Percentiles rank a stretch among this genome's conserved stretches.
Conservation (phyloP, 2,888 invertebrate species). For the Fragum fragum region DNA sequence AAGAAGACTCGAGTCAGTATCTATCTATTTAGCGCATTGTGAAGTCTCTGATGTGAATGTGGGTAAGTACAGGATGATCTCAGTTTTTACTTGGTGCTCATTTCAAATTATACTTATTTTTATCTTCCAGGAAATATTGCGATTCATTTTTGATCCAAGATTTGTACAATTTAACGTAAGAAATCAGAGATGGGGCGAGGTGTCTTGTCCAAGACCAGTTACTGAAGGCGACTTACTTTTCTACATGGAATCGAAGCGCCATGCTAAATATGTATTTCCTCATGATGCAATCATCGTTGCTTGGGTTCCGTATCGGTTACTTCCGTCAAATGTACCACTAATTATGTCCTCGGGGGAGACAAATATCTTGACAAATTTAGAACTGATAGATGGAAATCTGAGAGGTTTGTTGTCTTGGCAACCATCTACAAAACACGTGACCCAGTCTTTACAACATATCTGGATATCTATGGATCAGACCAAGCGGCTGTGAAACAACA, state of each 20-base stretch:
- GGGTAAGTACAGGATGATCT: too few species aligned
- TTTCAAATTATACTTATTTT: too few species aligned
- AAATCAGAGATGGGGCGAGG: too few species aligned
- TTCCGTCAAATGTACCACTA: slow-evolving; percentile 24
- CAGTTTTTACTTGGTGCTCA: too few species aligned
- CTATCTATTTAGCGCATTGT: too few species aligned
- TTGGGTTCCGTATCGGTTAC: slow-evolving; percentile 35
- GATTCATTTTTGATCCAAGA: too few species aligned
- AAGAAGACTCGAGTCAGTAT: too few species aligned
- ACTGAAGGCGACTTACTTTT: background rate
- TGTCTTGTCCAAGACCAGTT: too few species aligned
- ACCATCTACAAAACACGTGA: background rate
- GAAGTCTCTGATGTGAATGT: too few species aligned
- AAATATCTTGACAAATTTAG: slow-evolving; percentile 1
- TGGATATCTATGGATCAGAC: slow-evolving; percentile 7
- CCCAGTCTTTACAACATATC: background rate
- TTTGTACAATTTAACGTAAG: too few species aligned
- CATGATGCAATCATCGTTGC: slow-evolving; percentile 8
- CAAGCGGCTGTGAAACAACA: background rate
- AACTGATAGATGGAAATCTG: background rate
- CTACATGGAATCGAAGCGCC: background rate
- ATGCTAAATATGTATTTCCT: slow-evolving; percentile 23
- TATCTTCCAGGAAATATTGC: too few species aligned
- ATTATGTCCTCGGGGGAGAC: background rate
- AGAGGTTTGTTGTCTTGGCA: background rate